A percentile compares a stretch with the other conserved stretches of the same genome.
These are phyloP conservation scores for Lymantria dispar DNA, from an alignment of 2,888 invertebrate genomes.

Conservation along the genomic window DNA sequence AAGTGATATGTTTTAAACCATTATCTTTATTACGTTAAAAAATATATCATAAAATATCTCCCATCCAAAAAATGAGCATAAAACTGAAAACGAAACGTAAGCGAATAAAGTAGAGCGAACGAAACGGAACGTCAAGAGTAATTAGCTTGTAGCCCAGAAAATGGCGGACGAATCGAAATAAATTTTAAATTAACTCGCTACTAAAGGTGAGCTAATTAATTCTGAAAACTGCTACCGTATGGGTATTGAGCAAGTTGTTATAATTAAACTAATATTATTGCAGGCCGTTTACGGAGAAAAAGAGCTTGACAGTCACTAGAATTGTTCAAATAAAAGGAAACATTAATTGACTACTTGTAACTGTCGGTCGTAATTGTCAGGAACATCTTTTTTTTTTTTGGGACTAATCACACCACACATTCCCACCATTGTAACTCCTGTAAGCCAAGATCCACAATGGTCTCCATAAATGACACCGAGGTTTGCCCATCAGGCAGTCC, in stretches of 20 bases:
- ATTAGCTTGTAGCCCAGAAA: conserved; percentile 34
- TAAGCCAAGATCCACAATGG: no score
- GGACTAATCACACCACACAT: no score
- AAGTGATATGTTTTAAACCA: no score
- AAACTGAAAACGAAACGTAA: conserved; percentile 35
- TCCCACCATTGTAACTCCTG: no score
- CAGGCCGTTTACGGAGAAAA: no score
- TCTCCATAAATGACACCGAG: no score
- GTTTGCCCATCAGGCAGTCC: no score
- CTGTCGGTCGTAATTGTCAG: no score
- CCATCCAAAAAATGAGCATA: conserved; percentile 17
- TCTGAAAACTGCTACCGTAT: conserved; percentile 44
- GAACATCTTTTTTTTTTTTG: no score
- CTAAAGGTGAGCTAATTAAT: conserved; percentile 51
- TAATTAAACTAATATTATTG: not conserved
- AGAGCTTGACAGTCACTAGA: no score
- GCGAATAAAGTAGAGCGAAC: conserved; percentile 31
- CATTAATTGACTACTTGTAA: no score
- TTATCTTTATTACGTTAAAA: not conserved
- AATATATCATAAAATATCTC: not conserved
- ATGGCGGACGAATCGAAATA: conserved; percentile 44
- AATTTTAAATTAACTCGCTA: conserved; percentile 50
- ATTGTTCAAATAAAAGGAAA: no score
- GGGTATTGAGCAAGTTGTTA: conserved; percentile 4
- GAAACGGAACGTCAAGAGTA: conserved; percentile 21